A percentile compares a stretch with the other conserved stretches of the same genome.
Evolutionary conservation across 2,888 invertebrate species (phyloP).

Genomic region (Boloria selene): DNA sequence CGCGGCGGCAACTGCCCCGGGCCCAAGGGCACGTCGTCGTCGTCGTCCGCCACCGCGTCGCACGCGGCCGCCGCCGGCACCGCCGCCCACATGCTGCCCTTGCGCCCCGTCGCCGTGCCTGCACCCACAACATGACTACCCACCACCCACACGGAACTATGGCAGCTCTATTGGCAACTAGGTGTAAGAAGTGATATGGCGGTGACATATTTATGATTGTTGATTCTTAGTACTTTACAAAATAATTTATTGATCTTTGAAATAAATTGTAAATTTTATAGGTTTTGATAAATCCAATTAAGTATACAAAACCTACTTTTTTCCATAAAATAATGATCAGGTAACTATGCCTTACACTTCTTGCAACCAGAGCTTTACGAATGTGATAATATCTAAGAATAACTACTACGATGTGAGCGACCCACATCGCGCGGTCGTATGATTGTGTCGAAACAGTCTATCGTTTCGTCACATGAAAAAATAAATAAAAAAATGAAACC

Average conservation of each 20-base stretch:
- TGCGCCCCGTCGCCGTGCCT: constrained; percentile 81
- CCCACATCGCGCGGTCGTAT: constrained; percentile 30
- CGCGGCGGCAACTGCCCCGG: constrained; percentile 92
- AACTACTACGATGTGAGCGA: constrained; percentile 39
- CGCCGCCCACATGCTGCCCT: constrained; percentile 82
- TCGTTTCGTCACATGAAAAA: constrained; percentile 35
- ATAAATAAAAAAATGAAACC: constrained; percentile 51
- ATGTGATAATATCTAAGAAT: constrained; percentile 17
- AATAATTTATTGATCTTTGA: neutral
- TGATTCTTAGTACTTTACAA: neutral
- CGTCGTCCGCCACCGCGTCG: constrained; percentile 65
- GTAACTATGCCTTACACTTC: neutral
- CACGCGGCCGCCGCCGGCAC: constrained; percentile 74
- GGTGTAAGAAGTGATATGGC: constrained; percentile 4
- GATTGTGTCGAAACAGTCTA: constrained; percentile 36
- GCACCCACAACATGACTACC: constrained; percentile 53
- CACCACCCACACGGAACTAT: constrained; percentile 41
- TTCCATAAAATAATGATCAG: no score
- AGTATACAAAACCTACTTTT: no score
- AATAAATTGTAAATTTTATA: no score
- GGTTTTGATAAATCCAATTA: no score
- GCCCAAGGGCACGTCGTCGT: constrained; percentile 84
- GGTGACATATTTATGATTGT: neutral
- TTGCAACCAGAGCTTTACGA: constrained; percentile 7
- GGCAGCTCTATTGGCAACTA: neutral